Percentiles rank a stretch among this genome's conserved stretches.
Evolutionary conservation across 2,113 vertebrate species (phyloP).

Genomic region (Phoenicopterus ruber): DNA sequence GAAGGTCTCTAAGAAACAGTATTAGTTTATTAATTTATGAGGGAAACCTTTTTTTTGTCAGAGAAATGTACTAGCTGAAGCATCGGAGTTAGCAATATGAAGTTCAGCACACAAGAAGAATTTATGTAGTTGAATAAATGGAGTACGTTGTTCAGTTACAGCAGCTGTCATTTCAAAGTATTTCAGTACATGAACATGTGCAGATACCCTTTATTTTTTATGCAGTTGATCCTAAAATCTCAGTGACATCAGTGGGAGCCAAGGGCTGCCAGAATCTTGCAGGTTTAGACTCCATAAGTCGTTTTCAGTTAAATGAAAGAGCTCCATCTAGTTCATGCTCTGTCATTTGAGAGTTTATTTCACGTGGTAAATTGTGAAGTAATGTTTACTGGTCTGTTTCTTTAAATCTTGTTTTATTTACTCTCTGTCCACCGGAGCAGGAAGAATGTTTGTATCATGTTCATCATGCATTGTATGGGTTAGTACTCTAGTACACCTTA

Average conservation of each 20-base stretch:
- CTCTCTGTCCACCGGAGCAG: neutral
- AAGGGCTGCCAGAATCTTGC: neutral
- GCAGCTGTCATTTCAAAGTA: neutral
- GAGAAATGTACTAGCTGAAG: neutral
- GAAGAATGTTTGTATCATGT: neutral
- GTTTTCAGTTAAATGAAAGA: neutral
- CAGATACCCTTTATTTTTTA: neutral
- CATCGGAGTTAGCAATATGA: neutral
- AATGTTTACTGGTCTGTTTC: neutral
- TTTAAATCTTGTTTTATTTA: neutral
- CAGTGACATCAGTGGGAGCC: neutral
- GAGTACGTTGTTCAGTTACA: neutral
- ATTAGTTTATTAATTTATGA: neutral
- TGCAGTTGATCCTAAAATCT: neutral
- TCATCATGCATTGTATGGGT: neutral
- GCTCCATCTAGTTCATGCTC: neutral
- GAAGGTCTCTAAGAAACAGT: neutral
- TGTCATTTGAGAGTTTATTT: neutral
- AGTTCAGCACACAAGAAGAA: neutral
- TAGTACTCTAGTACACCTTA: no score
- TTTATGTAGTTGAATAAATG: neutral
- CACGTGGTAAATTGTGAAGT: neutral
- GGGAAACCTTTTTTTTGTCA: neutral
- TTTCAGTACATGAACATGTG: neutral
- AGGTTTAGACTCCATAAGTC: neutral